A percentile compares a stretch with the other conserved stretches of the same genome.
These are phyloP conservation scores for Australoheros scitulus DNA, from an alignment of 2,113 vertebrate genomes.

Conservation along the genomic window DNA sequence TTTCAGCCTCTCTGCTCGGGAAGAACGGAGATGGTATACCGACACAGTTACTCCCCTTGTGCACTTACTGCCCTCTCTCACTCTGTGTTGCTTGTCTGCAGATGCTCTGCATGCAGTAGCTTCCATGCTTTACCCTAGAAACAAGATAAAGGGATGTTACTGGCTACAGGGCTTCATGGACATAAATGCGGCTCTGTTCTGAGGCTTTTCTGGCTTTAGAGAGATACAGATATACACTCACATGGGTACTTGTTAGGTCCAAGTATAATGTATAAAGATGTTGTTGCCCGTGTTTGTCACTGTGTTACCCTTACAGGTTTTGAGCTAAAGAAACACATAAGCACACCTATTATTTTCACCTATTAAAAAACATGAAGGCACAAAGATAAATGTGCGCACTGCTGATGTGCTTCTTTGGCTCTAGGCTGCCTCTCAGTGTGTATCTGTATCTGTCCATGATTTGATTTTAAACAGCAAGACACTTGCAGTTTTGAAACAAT, in stretches of 20 bases:
- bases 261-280: neutral
- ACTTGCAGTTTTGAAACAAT: neutral
- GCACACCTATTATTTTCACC: neutral
- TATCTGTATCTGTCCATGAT: neutral
- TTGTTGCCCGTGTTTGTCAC: neutral
- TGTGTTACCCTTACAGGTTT: neutral
- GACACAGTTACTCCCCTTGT: slow-evolving; percentile 45
- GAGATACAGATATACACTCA: neutral
- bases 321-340: neutral
- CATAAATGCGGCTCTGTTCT: neutral
- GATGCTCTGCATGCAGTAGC: slow-evolving; percentile 33
- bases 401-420: slow-evolving; percentile 15
- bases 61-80: neutral
- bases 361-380: neutral
- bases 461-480: slow-evolving; percentile 14
- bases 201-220: neutral
- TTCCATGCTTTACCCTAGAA: neutral
- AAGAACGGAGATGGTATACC: slow-evolving; percentile 73
- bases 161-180: neutral
- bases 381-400: neutral
- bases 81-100: slow-evolving; percentile 23
- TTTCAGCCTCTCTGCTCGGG: slow-evolving; percentile 81
- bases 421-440: neutral
- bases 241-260: neutral
- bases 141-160: neutral